Evolutionary conservation across 2,797 vertebrate species (phyloP), one percentile per base, ranked within the genome.

Genomic region (Arnoldichthys spilopterus): DNA sequence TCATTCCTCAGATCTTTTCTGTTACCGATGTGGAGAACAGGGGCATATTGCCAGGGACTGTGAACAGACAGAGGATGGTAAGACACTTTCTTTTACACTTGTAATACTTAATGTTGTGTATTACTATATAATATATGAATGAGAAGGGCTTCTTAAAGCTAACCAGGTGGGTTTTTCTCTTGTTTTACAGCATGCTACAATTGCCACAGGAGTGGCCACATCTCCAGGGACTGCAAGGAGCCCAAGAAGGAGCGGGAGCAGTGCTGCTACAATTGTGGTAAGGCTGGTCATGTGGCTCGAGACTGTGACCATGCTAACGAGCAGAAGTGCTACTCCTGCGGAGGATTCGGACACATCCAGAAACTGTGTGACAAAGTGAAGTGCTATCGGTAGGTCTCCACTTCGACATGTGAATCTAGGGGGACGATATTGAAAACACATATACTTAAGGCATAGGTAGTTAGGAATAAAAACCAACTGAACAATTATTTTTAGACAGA

Each of bases 281-380:
- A 98, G 86, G 95, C 97, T 0, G 98, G 98, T 49, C 98, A 99
- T 56, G 94, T 99, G 93, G 98, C 97, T 81, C 97, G 97, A 0
- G 98, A 99, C 88, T 99, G 98, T 62, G 97, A 98, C 81, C 96
- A 98, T 0, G 96, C 95, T 72, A 95, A 97, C 32, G 98, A 99
- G 94, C 97, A 98, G 92, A 99, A 99, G 89, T 99, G 98, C 94
- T 99, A 98, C 88, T 97, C 97, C 79, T 99, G 98, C 78, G 98
- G 97, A 47, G 96, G 96, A 72, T 97, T 98, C 72, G 98, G 98
- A 66, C 98, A 99, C 92, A 98, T 99, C 90, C 98, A 99, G 82
- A 99, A 99, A 91, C 94, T 97, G 79, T 99, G 98, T 86, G 96
- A 96, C 90, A 98, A 98, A 93, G 98, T 99, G 90, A 99, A 98